Base-by-base conservation (phyloP, 1,140 invertebrate species). In the honey bee (Apis mellifera) region DNA sequence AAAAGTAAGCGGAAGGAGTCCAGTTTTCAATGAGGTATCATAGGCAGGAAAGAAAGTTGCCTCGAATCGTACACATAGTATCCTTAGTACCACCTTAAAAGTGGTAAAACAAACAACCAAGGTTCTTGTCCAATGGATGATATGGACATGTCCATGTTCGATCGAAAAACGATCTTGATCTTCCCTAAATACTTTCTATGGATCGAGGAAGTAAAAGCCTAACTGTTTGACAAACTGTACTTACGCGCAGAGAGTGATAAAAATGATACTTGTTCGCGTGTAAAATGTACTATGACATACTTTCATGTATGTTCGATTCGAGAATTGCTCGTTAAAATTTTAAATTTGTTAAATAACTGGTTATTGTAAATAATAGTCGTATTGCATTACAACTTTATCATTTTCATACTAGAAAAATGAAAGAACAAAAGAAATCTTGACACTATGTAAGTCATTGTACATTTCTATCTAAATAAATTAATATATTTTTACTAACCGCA, bases 11-110 rank as follows among this genome's bases (percentile, higher is more conserved):
- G 73, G 73, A 72, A 82, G 21, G 71, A 57, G 52, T 84, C 62
- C 65, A 78, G 55, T 66, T 73, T 82, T 82, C 76, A 64, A 85
- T 66, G 15, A 68, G 52, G 17, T 42, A 54, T 60, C n/a, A 52
- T 19, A 23, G 54, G 19, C 74, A 77, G 80, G 70, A 82, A 82
- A 77, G 78, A 86, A 86, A 84, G 78, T 82, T 65, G 70, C 11
- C 42, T 60, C 19, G 57, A 50, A 55, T 48, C 32, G 12, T 26
- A 69, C 48, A 5, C 59, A 19, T 70, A n/a, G 54, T 19, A 15
- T 26, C 21, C 69, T 68, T 59, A 19, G 12, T 32, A 12, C 23
- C 69, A 42, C 32, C 1, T 65, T 72, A 78, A 75, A 78, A 62
- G 15, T 68, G 21, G n/a, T n/a, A 23, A 32, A 32, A 60, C 65